Base-by-base conservation (phyloP, 2,888 invertebrate genomes). In the Ennomos quercinarius region DNA sequence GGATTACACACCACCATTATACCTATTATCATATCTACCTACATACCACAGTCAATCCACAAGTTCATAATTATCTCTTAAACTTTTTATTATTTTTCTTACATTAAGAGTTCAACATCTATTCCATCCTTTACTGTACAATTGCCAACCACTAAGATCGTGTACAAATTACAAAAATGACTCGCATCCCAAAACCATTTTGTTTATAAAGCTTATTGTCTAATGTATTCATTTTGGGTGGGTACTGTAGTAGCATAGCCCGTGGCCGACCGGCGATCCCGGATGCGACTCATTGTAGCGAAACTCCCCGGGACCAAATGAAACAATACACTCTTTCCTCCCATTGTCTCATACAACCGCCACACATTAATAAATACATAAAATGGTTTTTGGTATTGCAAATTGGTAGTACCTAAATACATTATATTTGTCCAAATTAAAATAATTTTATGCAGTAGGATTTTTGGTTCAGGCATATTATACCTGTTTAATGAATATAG, bases 241-340 rank as follows among this genome's bases (percentile, higher is more conserved):
- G 58, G 62, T 70, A 72, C 76, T 62, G 71, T 63, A 64, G 11
- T 10, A 27, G 13, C 40, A 38, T 37, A n/a, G 37, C 10, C 37
- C 35, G 39, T 12, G 49, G 48, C 39, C 42, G 46, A 72, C 81
- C 80, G 81, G 77, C 67, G 81, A 78, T 82, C 79, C 89, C 91
- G 92, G 91, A 92, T 86, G 90, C 89, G 75, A 80, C 76, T 87
- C 91, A 91, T 91, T 90, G 89, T 91, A 91, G 90, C 91, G 91
- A 91, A 92, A 91, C 92, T 89, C 89, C 90, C 89, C 85, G 87
- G 77, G 80, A 76, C 79, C 74, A 80, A 76, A 78, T 85, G 81
- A 89, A 88, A 92, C 91, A 91, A 91, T 90, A 84, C 84, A 85
- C 85, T 84, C 88, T 86, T 87, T 90, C 89, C 91, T 90, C 82